These are phyloP conservation scores for Archilochus colubris DNA, from an alignment of 2,113 vertebrate genomes.

Conservation along the genomic window DNA sequence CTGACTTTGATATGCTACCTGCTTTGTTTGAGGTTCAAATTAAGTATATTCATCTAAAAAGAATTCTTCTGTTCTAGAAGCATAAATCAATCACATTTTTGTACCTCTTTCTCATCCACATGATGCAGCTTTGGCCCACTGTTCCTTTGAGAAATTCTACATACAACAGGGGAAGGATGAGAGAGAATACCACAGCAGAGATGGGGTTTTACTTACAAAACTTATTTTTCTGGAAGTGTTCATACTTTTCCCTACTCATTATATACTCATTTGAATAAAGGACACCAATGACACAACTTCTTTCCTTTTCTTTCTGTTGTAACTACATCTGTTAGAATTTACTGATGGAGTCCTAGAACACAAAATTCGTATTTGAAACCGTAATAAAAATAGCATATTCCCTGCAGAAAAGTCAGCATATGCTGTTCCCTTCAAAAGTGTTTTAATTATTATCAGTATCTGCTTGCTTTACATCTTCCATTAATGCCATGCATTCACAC, in stretches of 20 bases:
- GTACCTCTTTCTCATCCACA: not conserved
- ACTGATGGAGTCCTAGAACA: not conserved
- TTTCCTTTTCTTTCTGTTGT: not conserved
- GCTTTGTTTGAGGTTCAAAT: not conserved
- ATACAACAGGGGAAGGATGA: not conserved
- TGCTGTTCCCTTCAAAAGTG: not conserved
- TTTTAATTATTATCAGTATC: not conserved
- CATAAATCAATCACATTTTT: not conserved
- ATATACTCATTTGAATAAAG: constrained; percentile 22
- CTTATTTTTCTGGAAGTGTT: constrained; percentile 21
- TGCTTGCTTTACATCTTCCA: not conserved
- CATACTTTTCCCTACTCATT: not conserved
- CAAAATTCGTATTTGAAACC: not conserved
- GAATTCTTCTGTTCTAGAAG: not conserved
- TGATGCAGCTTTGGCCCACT: not conserved
- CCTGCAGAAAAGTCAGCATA: not conserved
- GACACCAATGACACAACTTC: not conserved
- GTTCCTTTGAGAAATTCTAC: not conserved
- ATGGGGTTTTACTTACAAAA: not conserved
- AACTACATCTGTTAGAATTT: not conserved
- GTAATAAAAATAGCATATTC: not conserved
- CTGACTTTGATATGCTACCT: not conserved
- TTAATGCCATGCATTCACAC: not conserved
- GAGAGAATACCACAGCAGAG: not conserved
- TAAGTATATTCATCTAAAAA: not conserved